Evolutionary conservation across 2,113 vertebrate species (phyloP), one percentile per base, ranked within the genome.

Genomic region (Mormoops blainvillei): DNA sequence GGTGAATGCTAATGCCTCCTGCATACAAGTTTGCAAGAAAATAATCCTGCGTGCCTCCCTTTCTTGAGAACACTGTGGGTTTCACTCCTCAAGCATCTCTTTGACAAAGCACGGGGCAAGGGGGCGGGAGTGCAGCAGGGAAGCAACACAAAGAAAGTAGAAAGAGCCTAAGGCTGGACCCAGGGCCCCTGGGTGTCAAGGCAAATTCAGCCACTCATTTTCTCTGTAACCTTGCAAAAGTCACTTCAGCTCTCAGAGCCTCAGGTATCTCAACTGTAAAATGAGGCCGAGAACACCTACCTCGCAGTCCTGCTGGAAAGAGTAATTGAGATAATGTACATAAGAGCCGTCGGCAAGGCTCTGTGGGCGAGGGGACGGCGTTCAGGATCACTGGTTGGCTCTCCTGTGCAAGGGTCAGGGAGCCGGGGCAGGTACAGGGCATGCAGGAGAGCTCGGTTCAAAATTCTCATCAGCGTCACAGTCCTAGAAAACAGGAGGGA

Each of bases 1-100:
- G 88, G 56, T 82, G 93, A 97, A 96, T 96, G 83, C 80, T 92
- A 96, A 96, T 84, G 83, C 61, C 68, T 74, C 87, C 95, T 65
- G 14, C 0, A 0, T n/a, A 95, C 26, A 73, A 41, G 28, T 85
- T 43, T n/a, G 68, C 68, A 94, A 94, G 93, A 81, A 86, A 94
- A 65, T 41, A 93, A 94, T 33, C 48, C 0, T 0, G 3, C 26
- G 18, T 33, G 76, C 71, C 88, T 94, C 67, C 50, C 76, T 63
- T 82, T 67, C 92, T 61, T 33, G n/a, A 58, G 43, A 76, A 70
- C 20, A 26, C 58, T 56, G 50, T 48, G 84, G 76, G 33, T 70
- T 80, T 94, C 3, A 14, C 38, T 33, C 93, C 81, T 63, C 33
- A n/a, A 36, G 81, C 26, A 15, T 80, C 86, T 95, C 77, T 58